Conservation (phyloP, 2,113 vertebrate genomes). For the Nycticorax nycticorax region DNA sequence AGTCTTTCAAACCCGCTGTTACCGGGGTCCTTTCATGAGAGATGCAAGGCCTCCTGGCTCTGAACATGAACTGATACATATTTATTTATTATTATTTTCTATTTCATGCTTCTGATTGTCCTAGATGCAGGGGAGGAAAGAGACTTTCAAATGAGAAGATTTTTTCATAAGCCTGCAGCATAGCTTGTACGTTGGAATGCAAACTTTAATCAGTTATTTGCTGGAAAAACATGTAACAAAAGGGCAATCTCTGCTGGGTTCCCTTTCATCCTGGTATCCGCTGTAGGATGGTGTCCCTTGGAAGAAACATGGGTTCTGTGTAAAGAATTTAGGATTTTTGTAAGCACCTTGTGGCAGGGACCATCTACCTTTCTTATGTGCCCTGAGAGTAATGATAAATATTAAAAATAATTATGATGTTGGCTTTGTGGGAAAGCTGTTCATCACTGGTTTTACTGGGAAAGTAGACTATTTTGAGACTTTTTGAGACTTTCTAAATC, state of each 20-base stretch:
- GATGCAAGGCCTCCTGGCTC: not conserved
- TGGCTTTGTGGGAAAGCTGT: not conserved
- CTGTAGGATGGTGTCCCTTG: not conserved
- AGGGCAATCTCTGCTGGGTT: too few species aligned
- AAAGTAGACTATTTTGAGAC: not conserved
- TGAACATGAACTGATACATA: conserved; percentile 19
- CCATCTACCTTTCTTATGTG: not conserved
- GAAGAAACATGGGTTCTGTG: not conserved
- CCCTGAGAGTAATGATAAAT: not conserved
- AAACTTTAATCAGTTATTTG: conserved; percentile 32
- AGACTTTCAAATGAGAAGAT: conserved; percentile 54
- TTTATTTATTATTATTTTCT: conserved; percentile 54
- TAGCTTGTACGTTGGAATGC: not conserved
- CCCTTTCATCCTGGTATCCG: not conserved
- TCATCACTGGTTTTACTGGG: not conserved
- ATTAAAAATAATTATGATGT: not conserved
- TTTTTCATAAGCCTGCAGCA: conserved; percentile 26
- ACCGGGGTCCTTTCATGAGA: not conserved
- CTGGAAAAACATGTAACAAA: not conserved
- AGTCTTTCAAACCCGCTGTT: not conserved
- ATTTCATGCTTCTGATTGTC: not conserved
- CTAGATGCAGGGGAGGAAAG: conserved; percentile 20
- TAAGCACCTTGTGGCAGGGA: not conserved
- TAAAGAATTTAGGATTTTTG: not conserved
- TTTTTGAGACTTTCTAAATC: not conserved